phyloP scores from a whole-genome alignment of 1,140 invertebrate genomes.

The Sycobia sp. region DNA sequence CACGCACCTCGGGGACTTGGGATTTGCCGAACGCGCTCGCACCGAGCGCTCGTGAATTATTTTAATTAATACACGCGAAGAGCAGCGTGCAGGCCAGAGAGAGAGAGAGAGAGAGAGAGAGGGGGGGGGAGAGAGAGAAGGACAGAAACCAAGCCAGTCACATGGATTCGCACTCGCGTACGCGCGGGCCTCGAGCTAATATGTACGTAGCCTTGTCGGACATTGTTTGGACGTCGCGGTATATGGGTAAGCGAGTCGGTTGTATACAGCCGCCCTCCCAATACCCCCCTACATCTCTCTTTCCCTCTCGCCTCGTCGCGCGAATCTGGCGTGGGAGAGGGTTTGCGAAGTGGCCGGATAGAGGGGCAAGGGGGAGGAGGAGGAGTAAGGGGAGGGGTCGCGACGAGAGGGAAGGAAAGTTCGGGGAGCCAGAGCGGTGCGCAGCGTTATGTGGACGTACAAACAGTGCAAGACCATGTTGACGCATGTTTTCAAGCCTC shows the following conservation, averaged over 20 bases:
- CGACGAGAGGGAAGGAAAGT: constrained; percentile 32
- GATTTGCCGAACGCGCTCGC: too few relatives aligned
- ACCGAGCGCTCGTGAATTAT: too few relatives aligned
- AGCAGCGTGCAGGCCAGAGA: too few relatives aligned
- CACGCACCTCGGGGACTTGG: too few relatives aligned
- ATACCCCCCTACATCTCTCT: not conserved
- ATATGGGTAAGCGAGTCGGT: constrained; percentile 11
- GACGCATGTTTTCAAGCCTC: constrained; percentile 66
- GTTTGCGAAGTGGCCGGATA: not conserved
- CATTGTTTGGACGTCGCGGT: constrained; percentile 55
- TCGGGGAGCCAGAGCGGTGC: constrained; percentile 43
- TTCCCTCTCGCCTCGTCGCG: too few relatives aligned
- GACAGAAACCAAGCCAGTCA: too few relatives aligned
- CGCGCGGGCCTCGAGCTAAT: constrained; percentile 46
- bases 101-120: too few relatives aligned
- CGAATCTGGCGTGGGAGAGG: too few relatives aligned
- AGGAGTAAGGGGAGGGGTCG: constrained; percentile 36
- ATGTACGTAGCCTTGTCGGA: constrained; percentile 59
- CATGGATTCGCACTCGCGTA: too few relatives aligned
- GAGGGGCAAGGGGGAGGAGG: constrained; percentile 22
- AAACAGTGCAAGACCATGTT: constrained; percentile 64
- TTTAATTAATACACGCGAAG: too few relatives aligned
- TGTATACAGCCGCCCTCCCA: constrained; percentile 25
- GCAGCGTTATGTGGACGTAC: constrained; percentile 60
- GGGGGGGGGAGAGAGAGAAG: too few relatives aligned